Percentiles rank a stretch among this genome's conserved stretches.
Conservation (phyloP, 1,140 invertebrate species). For the Leguminivora glycinivorella region DNA sequence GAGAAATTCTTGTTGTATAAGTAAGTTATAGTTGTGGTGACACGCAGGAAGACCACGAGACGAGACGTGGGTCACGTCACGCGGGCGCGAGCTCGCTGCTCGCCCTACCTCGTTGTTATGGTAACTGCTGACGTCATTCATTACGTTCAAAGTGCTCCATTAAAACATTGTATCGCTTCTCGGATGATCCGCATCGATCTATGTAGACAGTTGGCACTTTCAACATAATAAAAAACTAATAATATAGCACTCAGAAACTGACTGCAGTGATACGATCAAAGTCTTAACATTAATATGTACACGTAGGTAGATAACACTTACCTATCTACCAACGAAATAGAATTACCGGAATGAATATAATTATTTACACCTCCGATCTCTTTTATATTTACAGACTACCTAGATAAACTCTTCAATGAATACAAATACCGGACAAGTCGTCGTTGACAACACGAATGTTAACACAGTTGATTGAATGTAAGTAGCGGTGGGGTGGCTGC, state of each 20-base stretch:
- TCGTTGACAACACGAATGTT: constrained; percentile 12
- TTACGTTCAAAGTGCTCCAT: neutral
- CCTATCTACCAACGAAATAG: constrained; percentile 19
- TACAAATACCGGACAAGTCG: neutral
- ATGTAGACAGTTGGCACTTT: neutral
- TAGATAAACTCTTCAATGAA: constrained; percentile 18
- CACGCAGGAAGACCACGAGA: neutral
- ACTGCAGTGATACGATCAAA: neutral
- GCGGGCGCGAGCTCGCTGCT: neutral
- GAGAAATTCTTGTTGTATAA: neutral
- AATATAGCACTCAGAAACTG: neutral
- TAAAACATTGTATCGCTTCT: neutral
- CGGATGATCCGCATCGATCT: neutral
- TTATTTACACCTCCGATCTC: neutral
- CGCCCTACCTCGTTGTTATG: neutral
- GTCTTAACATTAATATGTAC: constrained; percentile 9
- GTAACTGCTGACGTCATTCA: neutral
- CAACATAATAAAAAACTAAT: neutral
- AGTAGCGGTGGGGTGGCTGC: neutral
- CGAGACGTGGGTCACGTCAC: too few species aligned
- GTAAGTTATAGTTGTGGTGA: neutral
- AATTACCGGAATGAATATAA: constrained; percentile 6
- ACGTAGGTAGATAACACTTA: constrained; percentile 14
- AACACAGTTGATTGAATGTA: neutral
- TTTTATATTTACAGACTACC: constrained; percentile 21